phyloP scores from a whole-genome alignment of 2,888 invertebrate genomes.

The Hofmannophila pseudospretella region DNA sequence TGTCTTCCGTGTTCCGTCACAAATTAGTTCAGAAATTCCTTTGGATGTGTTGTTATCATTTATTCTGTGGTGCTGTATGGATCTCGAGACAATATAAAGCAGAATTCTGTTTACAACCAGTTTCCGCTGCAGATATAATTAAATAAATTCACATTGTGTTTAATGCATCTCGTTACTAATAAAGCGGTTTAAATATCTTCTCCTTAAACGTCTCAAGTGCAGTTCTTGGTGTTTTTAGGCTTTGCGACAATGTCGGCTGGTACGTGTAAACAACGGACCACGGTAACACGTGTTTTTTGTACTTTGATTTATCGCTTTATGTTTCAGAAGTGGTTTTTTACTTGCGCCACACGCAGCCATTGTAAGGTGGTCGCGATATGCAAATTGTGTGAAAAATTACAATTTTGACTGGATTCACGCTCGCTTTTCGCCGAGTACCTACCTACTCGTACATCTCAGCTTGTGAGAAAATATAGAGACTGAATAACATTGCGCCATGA shows the following conservation, averaged over 20 bases:
- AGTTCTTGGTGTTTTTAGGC: slow-evolving; percentile 41
- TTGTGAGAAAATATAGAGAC: too few relatives aligned
- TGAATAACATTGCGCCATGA: too few relatives aligned
- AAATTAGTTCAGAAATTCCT: too few relatives aligned
- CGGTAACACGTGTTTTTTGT: slow-evolving; percentile 72
- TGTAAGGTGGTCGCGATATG: slow-evolving; percentile 36
- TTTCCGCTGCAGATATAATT: slow-evolving; percentile 4
- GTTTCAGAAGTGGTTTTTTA: slow-evolving; percentile 68
- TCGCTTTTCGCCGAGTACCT: too few relatives aligned
- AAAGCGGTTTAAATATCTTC: slow-evolving; percentile 25
- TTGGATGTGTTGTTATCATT: too few relatives aligned
- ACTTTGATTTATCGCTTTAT: slow-evolving; percentile 72
- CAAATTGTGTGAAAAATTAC: slow-evolving; percentile 33
- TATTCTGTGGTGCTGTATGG: too few relatives aligned
- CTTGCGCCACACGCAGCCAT: slow-evolving; percentile 64
- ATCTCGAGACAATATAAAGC: too few relatives aligned
- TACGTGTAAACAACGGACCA: slow-evolving; percentile 65
- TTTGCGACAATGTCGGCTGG: slow-evolving; percentile 60
- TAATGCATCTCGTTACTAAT: slow-evolving; percentile 14
- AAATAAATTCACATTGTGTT: slow-evolving; percentile 9
- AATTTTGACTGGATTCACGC: too few relatives aligned
- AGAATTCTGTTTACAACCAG: too few relatives aligned
- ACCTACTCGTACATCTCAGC: too few relatives aligned
- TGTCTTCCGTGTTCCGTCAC: too few relatives aligned
- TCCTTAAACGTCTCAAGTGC: slow-evolving; percentile 43